Percentiles rank a stretch among this genome's conserved stretches.
Conservation (phyloP, 2,113 vertebrate genomes). For the Myiagra hebetior region DNA sequence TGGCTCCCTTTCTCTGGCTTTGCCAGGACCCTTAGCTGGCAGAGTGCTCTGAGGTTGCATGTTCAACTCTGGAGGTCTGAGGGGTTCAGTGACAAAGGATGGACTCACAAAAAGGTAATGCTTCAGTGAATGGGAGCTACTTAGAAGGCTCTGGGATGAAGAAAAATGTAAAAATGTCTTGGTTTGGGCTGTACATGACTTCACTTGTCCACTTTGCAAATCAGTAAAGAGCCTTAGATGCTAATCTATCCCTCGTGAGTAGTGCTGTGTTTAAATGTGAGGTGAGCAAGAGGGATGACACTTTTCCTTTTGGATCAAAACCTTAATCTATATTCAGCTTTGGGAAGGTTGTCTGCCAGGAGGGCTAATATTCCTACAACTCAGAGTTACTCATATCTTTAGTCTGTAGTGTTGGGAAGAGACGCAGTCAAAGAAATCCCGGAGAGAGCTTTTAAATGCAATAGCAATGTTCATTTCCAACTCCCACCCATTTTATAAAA, state of each 20-base stretch:
- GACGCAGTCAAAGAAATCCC: neutral
- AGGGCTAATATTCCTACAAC: neutral
- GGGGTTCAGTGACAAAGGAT: neutral
- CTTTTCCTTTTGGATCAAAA: neutral
- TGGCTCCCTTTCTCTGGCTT: neutral
- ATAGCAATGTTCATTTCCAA: neutral
- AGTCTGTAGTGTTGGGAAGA: neutral
- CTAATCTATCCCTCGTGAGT: rapidly evolving
- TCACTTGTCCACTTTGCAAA: neutral
- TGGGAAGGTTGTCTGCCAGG: neutral
- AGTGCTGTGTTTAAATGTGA: neutral
- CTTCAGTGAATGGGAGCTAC: neutral
- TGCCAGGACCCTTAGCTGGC: neutral
- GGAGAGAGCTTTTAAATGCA: neutral
- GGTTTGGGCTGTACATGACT: neutral
- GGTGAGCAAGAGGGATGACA: neutral
- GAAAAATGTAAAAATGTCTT: no score
- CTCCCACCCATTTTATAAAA: neutral
- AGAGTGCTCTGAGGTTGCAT: neutral
- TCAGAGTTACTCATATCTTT: neutral
- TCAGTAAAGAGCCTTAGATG: neutral
- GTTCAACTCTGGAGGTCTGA: neutral
- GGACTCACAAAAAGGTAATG: neutral
- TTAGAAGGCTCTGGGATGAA: neutral
- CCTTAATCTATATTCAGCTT: neutral